Percentiles rank a stretch among this genome's conserved stretches.
These are phyloP conservation scores for Ataeniobius toweri DNA, from an alignment of 2,797 vertebrate genomes.

Conservation along the genomic window DNA sequence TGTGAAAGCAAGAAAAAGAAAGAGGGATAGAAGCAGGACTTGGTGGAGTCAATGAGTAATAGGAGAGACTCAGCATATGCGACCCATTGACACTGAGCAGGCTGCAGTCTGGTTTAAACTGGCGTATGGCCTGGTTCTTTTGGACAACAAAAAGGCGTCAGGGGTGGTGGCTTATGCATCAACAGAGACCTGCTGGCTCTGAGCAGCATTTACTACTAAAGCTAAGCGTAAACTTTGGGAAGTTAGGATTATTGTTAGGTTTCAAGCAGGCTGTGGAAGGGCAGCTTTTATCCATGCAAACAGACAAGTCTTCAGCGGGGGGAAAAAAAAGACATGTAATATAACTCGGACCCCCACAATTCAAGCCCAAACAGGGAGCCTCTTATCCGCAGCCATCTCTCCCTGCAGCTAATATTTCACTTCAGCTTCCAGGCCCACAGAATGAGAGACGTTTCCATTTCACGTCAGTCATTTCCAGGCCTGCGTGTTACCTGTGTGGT, in stretches of 20 bases:
- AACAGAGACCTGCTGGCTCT: conserved; percentile 39
- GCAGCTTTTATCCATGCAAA: conserved; percentile 27
- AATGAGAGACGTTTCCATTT: conserved; percentile 83
- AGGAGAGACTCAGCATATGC: conserved; percentile 61
- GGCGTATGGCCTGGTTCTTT: conserved; percentile 43
- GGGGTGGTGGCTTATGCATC: conserved; percentile 34
- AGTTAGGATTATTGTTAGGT: conserved; percentile 19
- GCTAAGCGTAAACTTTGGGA: conserved; percentile 20
- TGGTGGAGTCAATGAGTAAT: conserved; percentile 67
- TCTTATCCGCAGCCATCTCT: conserved; percentile 74
- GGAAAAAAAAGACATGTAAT: conserved; percentile 64
- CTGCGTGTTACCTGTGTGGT: conserved; percentile 80
- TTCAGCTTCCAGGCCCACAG: conserved; percentile 68
- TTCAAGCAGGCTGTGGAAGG: conserved; percentile 1
- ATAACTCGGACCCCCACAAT: conserved; percentile 68
- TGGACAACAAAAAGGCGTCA: conserved; percentile 41
- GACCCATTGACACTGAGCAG: conserved; percentile 68
- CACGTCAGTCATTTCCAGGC: conserved; percentile 79
- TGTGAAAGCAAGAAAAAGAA: conserved; percentile 40
- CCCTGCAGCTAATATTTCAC: conserved; percentile 77
- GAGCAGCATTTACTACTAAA: conserved; percentile 24
- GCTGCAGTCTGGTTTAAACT: conserved; percentile 48
- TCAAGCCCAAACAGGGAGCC: conserved; percentile 65
- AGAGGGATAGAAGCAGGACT: conserved; percentile 46
- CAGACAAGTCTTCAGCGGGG: conserved; percentile 15